Evolutionary conservation across 2,113 vertebrate species (phyloP), one percentile per base, ranked within the genome.

Genomic region (Nestor notabilis): DNA sequence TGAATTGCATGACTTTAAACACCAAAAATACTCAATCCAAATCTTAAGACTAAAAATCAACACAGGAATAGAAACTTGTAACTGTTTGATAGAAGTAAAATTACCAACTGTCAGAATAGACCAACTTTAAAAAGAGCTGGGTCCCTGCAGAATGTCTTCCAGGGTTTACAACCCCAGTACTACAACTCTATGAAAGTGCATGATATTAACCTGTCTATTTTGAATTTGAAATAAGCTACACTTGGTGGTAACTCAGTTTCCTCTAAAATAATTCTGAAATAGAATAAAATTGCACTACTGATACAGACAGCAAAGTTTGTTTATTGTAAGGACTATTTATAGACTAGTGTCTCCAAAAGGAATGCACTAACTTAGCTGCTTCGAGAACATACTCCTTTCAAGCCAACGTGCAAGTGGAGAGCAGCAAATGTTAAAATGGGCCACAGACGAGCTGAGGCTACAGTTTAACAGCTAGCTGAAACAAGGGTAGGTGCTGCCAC

Each of bases 301-400:
- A 88, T 55, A 83, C 27, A 80, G 71, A 75, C 46, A 83, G 50
- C 11, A 58, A 65, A 85, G 21, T 39, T 58, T 75, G 58, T 91
- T 96, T 95, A 78, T 89, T 87, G 85, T 49, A 86, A 96, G 31
- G 37, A 92, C 95, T 97, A 95, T 97, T 96, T 95, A 93, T 75
- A 97, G 88, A 86, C 84, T 60, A 83, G 66, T 79, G 39, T 63
- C 74, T 97, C 78, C 50, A 88, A 76, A 35, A 91, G 52, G 90
- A 83, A 94, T 90, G 61, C 58, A 92, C 50, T 47, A 94, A 87
- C 44, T 96, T 86, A 77, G 87, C 58, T 96, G 89, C 92, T 94
- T 92, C 24, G 53, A 93, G 86, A 97, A 96, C 68, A 93, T 87
- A 91, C 16, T 66, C 68, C 78, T 96, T 94, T 87, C 93, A 93